Percentiles rank a stretch among this genome's conserved stretches.
phyloP scores from a whole-genome alignment of 2,888 invertebrate genomes.

The Folsomia manolachei region DNA sequence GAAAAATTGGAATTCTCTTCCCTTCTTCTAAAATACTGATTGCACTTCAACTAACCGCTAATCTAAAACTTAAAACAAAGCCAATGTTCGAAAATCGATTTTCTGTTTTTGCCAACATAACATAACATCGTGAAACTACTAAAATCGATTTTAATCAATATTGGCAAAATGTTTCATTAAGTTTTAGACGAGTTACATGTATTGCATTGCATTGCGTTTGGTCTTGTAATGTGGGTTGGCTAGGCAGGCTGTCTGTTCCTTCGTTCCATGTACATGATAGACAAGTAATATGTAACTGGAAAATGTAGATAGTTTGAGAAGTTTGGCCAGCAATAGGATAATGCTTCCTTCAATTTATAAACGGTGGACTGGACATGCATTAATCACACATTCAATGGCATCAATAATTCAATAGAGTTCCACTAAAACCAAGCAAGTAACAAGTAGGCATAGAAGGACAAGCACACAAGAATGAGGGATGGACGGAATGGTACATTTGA shows the following conservation, averaged over 20 bases:
- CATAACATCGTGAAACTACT: not conserved
- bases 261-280: not conserved
- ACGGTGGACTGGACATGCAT: not conserved
- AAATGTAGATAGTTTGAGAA: too few species aligned
- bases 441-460: not conserved
- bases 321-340: not conserved
- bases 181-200: not conserved
- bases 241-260: not conserved
- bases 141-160: slow-evolving; percentile 1
- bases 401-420: not conserved
- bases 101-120: not conserved
- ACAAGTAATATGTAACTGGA: not conserved
- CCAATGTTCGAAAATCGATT: not conserved
- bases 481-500: not conserved
- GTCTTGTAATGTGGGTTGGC: not conserved
- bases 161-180: not conserved
- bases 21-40: not conserved
- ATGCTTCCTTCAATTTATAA: not conserved
- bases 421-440: not conserved
- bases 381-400: not conserved
- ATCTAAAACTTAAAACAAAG: too few species aligned
- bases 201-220: not conserved
- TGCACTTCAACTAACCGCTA: too few species aligned
- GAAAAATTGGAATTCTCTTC: not conserved
- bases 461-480: not conserved